Conservation (phyloP, 1,140 invertebrate species). For the Globodera ellingtonae region DNA sequence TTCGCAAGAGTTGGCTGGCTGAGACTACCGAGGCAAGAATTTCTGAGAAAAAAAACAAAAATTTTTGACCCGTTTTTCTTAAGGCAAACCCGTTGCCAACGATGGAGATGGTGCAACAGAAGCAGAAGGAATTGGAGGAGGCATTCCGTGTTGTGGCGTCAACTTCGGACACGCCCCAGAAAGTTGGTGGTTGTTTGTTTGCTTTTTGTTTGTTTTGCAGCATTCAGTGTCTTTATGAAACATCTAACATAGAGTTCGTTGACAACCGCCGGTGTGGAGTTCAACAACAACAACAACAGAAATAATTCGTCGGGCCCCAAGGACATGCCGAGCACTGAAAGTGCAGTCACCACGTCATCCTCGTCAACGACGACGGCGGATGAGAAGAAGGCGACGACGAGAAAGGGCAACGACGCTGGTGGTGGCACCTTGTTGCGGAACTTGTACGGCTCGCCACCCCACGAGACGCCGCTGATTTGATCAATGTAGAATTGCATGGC, state of each 20-base stretch:
- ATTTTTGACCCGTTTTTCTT: neutral
- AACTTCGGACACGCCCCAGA: neutral
- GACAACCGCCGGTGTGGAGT: too few relatives aligned
- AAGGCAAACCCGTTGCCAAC: constrained; percentile 20
- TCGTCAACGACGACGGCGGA: neutral
- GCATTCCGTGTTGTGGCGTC: neutral
- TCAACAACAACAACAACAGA: neutral
- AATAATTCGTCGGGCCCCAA: neutral
- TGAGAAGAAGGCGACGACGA: constrained; percentile 2
- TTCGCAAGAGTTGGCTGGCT: constrained; percentile 23
- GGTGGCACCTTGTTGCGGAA: neutral
- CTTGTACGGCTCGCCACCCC: constrained; percentile 22
- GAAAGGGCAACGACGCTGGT: too few relatives aligned
- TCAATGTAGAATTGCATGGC: constrained; percentile 22
- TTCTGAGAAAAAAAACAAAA: neutral
- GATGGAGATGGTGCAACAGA: constrained; percentile 17
- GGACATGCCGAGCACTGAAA: neutral
- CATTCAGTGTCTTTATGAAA: too few relatives aligned
- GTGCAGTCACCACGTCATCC: neutral
- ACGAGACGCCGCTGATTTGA: constrained; percentile 25
- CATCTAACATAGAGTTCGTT: too few relatives aligned
- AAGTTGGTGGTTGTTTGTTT: too few relatives aligned
- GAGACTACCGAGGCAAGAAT: neutral
- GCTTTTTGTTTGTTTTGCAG: too few relatives aligned
- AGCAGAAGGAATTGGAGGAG: constrained; percentile 14